phyloP scores from a whole-genome alignment of 2,797 vertebrate genomes.

The Lepilemur septentrionalis region DNA sequence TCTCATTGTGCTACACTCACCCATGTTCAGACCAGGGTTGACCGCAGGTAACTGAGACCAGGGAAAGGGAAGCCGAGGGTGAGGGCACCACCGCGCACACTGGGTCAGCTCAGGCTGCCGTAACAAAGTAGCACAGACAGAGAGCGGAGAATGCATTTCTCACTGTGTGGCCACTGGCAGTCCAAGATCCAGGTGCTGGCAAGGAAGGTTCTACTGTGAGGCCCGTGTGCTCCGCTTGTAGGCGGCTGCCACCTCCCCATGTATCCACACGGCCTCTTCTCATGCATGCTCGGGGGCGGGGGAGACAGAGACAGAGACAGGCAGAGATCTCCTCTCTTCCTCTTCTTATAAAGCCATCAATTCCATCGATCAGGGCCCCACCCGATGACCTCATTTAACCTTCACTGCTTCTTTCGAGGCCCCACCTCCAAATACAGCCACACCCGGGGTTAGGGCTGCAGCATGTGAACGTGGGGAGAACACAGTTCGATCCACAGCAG shows the following conservation, averaged over 20 bases:
- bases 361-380: not conserved
- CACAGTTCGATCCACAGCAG: not conserved
- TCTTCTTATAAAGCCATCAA: not conserved
- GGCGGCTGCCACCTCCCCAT: not conserved
- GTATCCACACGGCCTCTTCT: not conserved
- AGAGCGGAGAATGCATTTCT: not conserved
- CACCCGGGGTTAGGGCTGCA: not conserved
- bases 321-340: not conserved
- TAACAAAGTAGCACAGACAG: not conserved
- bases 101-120: not conserved
- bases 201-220: not conserved
- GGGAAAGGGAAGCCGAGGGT: not conserved
- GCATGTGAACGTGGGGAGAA: not conserved
- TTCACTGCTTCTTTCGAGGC: too few species aligned
- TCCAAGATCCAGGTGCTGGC: not conserved
- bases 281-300: accelerated
- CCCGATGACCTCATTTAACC: too few species aligned
- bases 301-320: not conserved
- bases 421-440: not conserved
- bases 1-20: not conserved
- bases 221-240: not conserved
- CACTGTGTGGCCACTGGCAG: not conserved
- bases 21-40: not conserved
- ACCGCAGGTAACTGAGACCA: not conserved
- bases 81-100: not conserved